A percentile compares a stretch with the other conserved stretches of the same genome.
Evolutionary conservation across 1,140 invertebrate genomes (phyloP).

Genomic region (Platyscapa corneri): DNA sequence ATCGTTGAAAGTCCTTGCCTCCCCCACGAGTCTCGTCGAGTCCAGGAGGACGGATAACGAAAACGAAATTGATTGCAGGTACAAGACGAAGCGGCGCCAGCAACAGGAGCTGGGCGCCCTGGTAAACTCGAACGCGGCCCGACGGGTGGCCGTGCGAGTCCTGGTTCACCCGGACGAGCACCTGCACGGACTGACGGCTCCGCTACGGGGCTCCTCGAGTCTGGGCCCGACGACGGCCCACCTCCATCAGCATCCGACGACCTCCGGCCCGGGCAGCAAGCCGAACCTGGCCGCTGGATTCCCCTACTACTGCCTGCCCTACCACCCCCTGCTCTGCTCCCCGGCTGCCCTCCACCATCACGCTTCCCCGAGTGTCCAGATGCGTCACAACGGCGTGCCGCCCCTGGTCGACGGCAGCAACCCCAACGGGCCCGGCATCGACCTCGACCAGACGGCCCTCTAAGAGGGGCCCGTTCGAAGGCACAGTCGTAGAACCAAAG

Average conservation of each 20-base stretch:
- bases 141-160: constrained; percentile 70
- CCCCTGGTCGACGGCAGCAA: background rate
- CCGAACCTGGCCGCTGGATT: constrained; percentile 59
- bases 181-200: constrained; percentile 60
- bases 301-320: constrained; percentile 72
- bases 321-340: constrained; percentile 71
- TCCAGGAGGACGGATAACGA: no score
- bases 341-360: constrained; percentile 53
- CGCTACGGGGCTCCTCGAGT: background rate
- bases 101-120: constrained; percentile 72
- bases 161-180: constrained; percentile 72
- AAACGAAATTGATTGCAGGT: constrained; percentile 64
- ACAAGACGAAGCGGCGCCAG: constrained; percentile 72
- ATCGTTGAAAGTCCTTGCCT: no score
- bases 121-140: constrained; percentile 69
- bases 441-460: background rate
- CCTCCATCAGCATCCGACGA: background rate
- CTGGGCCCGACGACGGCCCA: background rate
- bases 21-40: no score
- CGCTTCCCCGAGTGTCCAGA: background rate
- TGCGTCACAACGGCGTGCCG: background rate
- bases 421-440: background rate
- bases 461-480: no score
- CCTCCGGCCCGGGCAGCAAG: constrained; percentile 51
- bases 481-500: no score